Conservation (phyloP, 2,888 invertebrate genomes). For the Hybos culiciformis region DNA sequence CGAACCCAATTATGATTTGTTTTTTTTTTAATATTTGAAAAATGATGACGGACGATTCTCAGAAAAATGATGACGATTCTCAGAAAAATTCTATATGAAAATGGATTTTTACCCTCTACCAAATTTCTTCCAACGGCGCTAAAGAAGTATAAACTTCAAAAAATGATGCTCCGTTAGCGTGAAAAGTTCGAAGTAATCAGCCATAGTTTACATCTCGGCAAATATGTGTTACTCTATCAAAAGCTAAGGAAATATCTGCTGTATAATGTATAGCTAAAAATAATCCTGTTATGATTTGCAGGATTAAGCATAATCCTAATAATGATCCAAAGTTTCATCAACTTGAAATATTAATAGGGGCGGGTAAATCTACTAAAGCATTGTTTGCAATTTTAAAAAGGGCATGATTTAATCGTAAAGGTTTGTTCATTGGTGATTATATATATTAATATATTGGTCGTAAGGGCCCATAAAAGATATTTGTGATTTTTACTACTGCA, state of each 20-base stretch:
- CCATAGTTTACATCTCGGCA: conserved; percentile 56
- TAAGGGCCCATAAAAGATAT: conserved; percentile 41
- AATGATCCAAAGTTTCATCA: conserved; percentile 60
- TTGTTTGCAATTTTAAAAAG: conserved; percentile 45
- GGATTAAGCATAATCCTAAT: conserved; percentile 46
- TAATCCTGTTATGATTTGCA: conserved; percentile 54
- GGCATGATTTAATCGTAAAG: conserved; percentile 37
- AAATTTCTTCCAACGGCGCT: too few relatives aligned
- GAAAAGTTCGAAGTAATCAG: conserved; percentile 49
- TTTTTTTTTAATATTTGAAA: too few relatives aligned
- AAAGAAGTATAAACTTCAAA: too few relatives aligned
- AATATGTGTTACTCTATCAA: conserved; percentile 53
- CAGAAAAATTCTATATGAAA: too few relatives aligned
- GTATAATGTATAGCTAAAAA: conserved; percentile 58
- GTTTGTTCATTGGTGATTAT: conserved; percentile 38
- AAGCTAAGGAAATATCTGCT: conserved; percentile 47
- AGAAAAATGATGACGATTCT: too few relatives aligned
- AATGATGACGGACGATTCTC: too few relatives aligned
- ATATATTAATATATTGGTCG: conserved; percentile 38
- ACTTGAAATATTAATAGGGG: conserved; percentile 45
- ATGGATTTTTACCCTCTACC: too few relatives aligned
- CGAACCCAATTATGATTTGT: too few relatives aligned
- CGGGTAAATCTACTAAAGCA: conserved; percentile 45
- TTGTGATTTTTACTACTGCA: conserved; percentile 42
- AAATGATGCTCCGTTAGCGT: conserved; percentile 58